Conservation (phyloP, 92 coral and sea anemone genomes). For the Zoanthus solanderi region DNA sequence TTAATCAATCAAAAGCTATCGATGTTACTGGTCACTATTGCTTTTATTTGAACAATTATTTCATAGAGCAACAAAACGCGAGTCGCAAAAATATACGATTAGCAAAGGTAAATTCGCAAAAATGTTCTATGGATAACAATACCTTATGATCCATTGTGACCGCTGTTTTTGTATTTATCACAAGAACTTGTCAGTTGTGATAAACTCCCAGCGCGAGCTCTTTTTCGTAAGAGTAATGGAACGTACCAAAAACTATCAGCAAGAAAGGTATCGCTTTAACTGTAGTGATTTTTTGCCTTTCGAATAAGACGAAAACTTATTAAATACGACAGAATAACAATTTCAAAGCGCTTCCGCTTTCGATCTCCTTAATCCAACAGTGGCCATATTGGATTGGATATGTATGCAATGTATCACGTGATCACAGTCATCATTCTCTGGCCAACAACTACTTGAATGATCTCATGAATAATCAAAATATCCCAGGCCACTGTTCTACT, state of each 20-base stretch:
- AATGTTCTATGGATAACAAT: background rate
- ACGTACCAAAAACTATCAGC: background rate
- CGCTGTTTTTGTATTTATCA: background rate
- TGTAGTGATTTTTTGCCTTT: background rate
- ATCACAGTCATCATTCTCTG: too few species aligned
- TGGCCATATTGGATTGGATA: background rate
- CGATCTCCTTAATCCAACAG: background rate
- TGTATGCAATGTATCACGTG: too few species aligned
- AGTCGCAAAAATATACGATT: background rate
- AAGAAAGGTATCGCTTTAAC: background rate
- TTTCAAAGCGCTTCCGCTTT: background rate
- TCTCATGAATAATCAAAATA: too few species aligned
- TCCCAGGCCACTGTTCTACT: too few species aligned
- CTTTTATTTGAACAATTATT: background rate
- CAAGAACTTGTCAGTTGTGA: background rate
- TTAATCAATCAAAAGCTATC: too few species aligned
- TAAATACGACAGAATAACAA: background rate
- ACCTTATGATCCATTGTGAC: constrained; percentile 3
- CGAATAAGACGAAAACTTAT: background rate
- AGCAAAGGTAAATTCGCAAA: background rate
- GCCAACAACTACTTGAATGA: too few species aligned
- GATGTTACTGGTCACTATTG: too few species aligned
- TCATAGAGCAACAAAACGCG: background rate
- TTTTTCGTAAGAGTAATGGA: background rate
- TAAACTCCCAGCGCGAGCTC: background rate